Conservation (phyloP, 2,113 vertebrate species). For the Oncorhynchus tshawytscha region DNA sequence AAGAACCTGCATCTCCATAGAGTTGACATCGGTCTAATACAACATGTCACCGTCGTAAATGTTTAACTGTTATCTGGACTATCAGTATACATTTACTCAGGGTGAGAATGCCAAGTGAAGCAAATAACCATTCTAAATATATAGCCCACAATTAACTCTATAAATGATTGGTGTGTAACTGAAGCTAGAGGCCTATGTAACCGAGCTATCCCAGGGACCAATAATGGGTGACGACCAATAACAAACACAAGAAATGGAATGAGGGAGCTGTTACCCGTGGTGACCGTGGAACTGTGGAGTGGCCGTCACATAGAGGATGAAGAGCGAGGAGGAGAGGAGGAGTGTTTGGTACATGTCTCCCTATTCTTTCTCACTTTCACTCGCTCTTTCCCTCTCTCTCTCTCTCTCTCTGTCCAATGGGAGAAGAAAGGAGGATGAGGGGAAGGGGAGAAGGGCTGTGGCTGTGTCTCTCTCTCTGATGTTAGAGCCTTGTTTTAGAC, state of each 20-base stretch:
- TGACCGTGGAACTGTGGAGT: constrained; percentile 61
- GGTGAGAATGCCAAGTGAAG: constrained; percentile 11
- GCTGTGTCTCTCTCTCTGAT: constrained; percentile 18
- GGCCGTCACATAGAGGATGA: constrained; percentile 68
- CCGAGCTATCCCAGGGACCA: neutral
- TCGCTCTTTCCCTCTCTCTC: constrained; percentile 35
- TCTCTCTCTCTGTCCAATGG: constrained; percentile 22
- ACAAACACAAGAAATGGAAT: constrained; percentile 48
- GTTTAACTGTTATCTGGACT: neutral
- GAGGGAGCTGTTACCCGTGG: constrained; percentile 65
- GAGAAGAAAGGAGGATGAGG: constrained; percentile 25
- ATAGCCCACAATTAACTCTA: constrained; percentile 21
- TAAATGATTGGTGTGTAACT: constrained; percentile 4
- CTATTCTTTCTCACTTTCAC: constrained; percentile 51
- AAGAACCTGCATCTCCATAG: neutral
- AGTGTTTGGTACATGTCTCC: constrained; percentile 69
- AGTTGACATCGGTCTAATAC: neutral
- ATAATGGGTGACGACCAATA: constrained; percentile 25
- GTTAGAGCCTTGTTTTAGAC: neutral
- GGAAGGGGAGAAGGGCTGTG: constrained; percentile 3
- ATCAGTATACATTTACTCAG: neutral
- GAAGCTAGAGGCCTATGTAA: neutral
- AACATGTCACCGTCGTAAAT: constrained; percentile 8
- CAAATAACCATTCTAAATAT: constrained; percentile 21
- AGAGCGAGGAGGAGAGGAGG: constrained; percentile 68